Evolutionary conservation across 2,888 invertebrate genomes (phyloP), one percentile per base, ranked within the genome.

Genomic region (Oligia strigilis): DNA sequence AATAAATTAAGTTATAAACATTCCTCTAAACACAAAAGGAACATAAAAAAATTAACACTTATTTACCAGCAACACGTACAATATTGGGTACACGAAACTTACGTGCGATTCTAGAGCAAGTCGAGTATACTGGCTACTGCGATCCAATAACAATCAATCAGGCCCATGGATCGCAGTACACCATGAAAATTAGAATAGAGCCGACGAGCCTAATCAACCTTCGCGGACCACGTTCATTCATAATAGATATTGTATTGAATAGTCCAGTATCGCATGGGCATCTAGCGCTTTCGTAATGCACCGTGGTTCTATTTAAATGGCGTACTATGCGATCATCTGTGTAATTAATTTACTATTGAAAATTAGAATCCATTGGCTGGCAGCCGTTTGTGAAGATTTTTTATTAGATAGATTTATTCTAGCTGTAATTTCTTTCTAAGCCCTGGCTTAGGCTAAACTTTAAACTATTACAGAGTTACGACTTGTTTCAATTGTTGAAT

Each of bases 171-270:
- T 93, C 93, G 93, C 87, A 91, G 90, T 92, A 90, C 91, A 91
- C 92, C 92, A 94, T 95, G 94, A 94, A 96, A 95, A 95, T 96
- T 95, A 95, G 94, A 95, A 94, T 94, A 93, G 92, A 93, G 92
- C 93, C 92, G 91, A 91, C 91, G 92, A 91, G 84, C 89, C 91
- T 94, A 95, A 96, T 95, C 95, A 94, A 95, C 94, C 92, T 93
- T 93, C 91, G 93, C 87, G 92, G 90, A 90, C 89, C 79, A 76
- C 90, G 89, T 90, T 91, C 93, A 95, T 95, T 95, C 94, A 95
- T 95, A 95, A 94, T 94, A 93, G 92, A 94, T 93, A 94, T 94
- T 94, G 94, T 93, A 95, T 95, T 95, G 93, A 95, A 96, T 94
- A 92, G 92, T 92, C 91, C 87, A 86, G 88, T 95, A 95, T 95